Evolutionary conservation across 2,113 vertebrate species (phyloP).

Genomic region (Spermophilus dauricus): DNA sequence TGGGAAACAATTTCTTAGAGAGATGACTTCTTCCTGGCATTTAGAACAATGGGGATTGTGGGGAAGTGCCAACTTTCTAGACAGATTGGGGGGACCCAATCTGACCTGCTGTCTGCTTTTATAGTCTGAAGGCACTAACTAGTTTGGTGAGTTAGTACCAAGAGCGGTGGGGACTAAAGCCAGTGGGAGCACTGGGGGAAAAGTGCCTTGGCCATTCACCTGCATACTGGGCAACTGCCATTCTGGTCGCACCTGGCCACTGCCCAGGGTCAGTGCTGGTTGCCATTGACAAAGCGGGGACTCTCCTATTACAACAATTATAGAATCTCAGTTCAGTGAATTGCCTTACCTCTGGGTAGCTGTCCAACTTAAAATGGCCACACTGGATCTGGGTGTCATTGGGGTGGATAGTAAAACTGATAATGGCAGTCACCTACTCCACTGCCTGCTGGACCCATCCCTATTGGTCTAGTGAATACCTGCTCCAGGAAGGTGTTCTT

Average conservation of each 20-base stretch:
- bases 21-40: not conserved
- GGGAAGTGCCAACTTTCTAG: not conserved
- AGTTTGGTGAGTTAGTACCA: not conserved
- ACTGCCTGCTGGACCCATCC: not conserved
- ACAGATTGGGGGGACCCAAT: not conserved
- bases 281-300: not conserved
- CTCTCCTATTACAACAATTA: not conserved
- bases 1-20: not conserved
- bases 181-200: not conserved
- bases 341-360: not conserved
- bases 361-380: not conserved
- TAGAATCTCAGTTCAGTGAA: not conserved
- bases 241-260: not conserved
- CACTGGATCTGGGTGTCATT: not conserved
- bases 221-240: not conserved
- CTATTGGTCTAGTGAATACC: not conserved
- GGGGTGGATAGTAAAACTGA: not conserved
- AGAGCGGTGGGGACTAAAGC: not conserved
- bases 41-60: not conserved
- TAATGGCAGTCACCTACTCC: not conserved
- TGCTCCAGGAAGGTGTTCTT: not conserved
- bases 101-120: not conserved
- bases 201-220: fast-evolving
- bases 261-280: not conserved
- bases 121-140: not conserved